These are phyloP conservation scores for Drosophila paulistorum DNA, from an alignment of 1,140 invertebrate genomes.

Conservation along the genomic window DNA sequence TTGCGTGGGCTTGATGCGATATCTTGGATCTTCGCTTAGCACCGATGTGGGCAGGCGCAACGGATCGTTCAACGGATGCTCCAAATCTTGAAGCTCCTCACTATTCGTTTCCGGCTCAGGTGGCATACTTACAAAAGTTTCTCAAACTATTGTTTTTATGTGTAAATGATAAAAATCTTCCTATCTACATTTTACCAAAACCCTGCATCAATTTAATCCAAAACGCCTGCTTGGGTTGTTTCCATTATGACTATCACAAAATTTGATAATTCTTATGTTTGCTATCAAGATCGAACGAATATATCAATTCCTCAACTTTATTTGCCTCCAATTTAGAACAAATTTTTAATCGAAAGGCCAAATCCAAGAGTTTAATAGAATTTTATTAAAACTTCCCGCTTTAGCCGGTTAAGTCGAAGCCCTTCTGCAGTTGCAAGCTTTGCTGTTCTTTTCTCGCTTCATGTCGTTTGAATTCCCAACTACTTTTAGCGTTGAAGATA, in stretches of 20 bases:
- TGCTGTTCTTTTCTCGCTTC: too few species aligned
- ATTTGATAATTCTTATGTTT: too few species aligned
- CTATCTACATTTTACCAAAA: slow-evolving; percentile 6
- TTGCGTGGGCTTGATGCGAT: slow-evolving; percentile 92
- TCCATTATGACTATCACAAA: too few species aligned
- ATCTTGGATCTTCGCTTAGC: slow-evolving; percentile 86
- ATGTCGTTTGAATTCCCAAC: too few species aligned
- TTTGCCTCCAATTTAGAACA: too few species aligned
- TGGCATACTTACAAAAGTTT: slow-evolving; percentile 27
- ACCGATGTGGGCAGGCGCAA: slow-evolving; percentile 34
- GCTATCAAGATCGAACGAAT: too few species aligned
- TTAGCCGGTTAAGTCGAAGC: too few species aligned
- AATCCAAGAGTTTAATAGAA: too few species aligned
- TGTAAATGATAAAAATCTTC: background rate
- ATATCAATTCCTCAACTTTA: too few species aligned
- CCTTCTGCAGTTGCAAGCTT: too few species aligned
- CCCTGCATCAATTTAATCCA: background rate
- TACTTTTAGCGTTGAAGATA: too few species aligned
- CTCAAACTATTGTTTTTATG: slow-evolving; percentile 6
- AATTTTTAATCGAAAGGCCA: too few species aligned
- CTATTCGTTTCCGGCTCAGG: slow-evolving; percentile 6
- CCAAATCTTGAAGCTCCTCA: background rate
- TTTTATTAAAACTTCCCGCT: slow-evolving; percentile 7
- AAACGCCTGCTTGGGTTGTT: background rate
- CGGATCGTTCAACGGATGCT: slow-evolving; percentile 17